Evolutionary conservation across 2,797 vertebrate genomes (phyloP), one percentile per base, ranked within the genome.

Genomic region (Anomalospiza imberbis): DNA sequence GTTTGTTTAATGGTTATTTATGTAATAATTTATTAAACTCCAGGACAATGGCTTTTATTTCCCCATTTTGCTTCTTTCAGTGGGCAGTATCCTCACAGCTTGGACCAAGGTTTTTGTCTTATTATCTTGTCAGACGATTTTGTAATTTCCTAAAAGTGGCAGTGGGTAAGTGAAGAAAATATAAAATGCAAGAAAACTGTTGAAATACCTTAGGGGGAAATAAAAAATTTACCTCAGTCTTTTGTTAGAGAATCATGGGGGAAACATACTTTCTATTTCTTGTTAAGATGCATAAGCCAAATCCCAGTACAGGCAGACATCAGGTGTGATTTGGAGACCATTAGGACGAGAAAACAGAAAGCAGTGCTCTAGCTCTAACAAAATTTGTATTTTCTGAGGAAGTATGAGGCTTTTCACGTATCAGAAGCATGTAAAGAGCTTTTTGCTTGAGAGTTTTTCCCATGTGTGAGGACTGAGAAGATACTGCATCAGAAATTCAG

Each of bases 101-200:
- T 0, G 0, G 40, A n/a, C 5, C 14, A 3, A 26, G 32, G 1
- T 32, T 71, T 38, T 71, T 62, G 18, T n/a, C n/a, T 47, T 73
- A 17, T 21, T 65, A 20, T 57, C 62, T 63, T 40, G 28, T 61
- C 63, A 65, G n/a, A 42, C 13, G 16, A 57, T 78, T 53, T 65
- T 70, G 61, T 8, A 40, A 17, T 68, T 93, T 88, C 38, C n/a
- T 15, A 4, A 3, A 67, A 44, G 21, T 19, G 8, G 13, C 22
- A 63, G 40, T 40, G 16, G 5, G 2, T 71, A 55, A 67, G 17
- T 40, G 38, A 29, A 44, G 34, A 65, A 91, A 77, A 73, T 10
- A 72, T 3, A 26, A 82, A 82, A 75, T 61, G 28, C 17, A 78
- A 67, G 62, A 82, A 78, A 88, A 47, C 16, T 31, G 22, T 73